These are phyloP conservation scores for Cettia cetti DNA, from an alignment of 2,113 vertebrate genomes.

Conservation along the genomic window DNA sequence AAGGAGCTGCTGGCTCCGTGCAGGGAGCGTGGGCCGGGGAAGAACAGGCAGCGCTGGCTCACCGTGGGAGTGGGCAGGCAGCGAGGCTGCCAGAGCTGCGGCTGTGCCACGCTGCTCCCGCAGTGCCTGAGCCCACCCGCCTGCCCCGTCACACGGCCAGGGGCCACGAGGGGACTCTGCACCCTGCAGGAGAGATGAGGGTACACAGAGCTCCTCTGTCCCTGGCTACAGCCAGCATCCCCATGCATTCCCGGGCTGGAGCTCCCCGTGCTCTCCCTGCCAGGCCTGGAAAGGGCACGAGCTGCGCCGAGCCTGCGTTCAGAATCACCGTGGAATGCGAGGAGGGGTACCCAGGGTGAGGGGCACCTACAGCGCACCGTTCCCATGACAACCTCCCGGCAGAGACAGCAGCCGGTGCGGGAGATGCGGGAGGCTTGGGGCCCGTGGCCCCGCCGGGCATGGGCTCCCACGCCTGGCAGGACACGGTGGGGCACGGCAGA, in stretches of 20 bases:
- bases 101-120: accelerated
- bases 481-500: neutral
- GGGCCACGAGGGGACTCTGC: accelerated
- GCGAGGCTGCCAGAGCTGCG: accelerated
- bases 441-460: neutral
- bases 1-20: neutral
- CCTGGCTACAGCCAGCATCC: accelerated
- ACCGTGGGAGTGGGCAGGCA: slow-evolving; percentile 8
- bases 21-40: neutral
- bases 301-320: accelerated
- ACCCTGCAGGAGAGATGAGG: neutral
- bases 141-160: accelerated
- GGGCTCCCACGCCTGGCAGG: neutral
- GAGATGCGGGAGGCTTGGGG: neutral
- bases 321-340: neutral
- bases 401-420: neutral
- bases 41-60: slow-evolving; percentile 31
- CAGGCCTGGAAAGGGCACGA: neutral
- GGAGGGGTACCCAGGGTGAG: neutral
- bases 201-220: accelerated
- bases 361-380: neutral
- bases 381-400: slow-evolving; percentile 56
- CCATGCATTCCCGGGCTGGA: neutral
- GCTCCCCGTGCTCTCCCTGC: accelerated
- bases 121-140: neutral